Evolutionary conservation across 2,113 vertebrate species (phyloP), one percentile per base, ranked within the genome.

Genomic region (Synchiropus splendidus): DNA sequence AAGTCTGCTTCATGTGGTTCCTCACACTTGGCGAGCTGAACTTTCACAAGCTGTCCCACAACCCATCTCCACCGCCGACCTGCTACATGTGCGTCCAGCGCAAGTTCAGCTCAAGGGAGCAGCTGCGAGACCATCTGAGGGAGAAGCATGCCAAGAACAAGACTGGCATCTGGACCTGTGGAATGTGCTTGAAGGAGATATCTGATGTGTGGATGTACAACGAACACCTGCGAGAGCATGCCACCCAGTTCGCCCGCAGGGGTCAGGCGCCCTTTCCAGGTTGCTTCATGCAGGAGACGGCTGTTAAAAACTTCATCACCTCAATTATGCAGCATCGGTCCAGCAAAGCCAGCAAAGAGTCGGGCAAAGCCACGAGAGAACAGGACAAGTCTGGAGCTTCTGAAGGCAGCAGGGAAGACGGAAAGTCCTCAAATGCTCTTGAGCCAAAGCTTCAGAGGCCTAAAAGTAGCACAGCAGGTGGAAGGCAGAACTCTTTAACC

Each of bases 31-130:
- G 90, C 0, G 92, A 96, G 61, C 80, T 97, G 40, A 94, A 97
- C 73, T 91, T 97, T 53, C 95, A 97, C 81, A 94, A 90, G 67
- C 86, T 97, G 32, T 90, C 88, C 4, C 94, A 97, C 57, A 94
- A 93, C 59, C 91, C 94, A 4, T 88, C 92, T 1, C 94, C 92
- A 5, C 95, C 92, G 0, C 94, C 94, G 0, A 99, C 94, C 34
- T 99, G 94, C 74, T 98, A 97, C 77, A 93, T 99, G 94, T 99
- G 95, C 0, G 96, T 98, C 45, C 90, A 97, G 79, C 89, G 94
- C 41, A 89, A 92, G 42, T 99, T 99, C 71, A 86, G 92, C 81
- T 99, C 94, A 0, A 81, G 94, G 16, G 89, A 95, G 70, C 92
- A 93, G 65, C 86, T 98, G 18, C 79, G 91, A 42, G 91, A 94